phyloP scores from a whole-genome alignment of 2,113 vertebrate genomes.

The Ameiurus melas region DNA sequence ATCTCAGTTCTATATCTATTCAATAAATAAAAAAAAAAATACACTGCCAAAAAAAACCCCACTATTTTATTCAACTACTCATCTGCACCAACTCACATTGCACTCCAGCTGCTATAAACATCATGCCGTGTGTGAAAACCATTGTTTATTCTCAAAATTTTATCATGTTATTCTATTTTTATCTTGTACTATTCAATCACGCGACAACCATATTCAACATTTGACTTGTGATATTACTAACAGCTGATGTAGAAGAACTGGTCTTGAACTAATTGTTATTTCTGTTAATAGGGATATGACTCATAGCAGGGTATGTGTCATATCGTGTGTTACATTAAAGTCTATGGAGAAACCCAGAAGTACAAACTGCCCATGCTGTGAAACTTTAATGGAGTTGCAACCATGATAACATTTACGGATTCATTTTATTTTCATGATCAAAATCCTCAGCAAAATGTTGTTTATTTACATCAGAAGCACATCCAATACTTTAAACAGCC shows the following conservation, averaged over 20 bases:
- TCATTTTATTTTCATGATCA: neutral
- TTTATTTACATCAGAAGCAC: neutral
- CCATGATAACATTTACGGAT: neutral
- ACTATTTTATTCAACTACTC: no score
- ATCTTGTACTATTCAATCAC: no score
- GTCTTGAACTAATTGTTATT: neutral
- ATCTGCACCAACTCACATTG: no score
- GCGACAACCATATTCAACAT: neutral
- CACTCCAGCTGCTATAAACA: no score
- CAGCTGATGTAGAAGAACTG: neutral
- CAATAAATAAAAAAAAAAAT: neutral
- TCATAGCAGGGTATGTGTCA: neutral
- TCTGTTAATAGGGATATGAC: neutral
- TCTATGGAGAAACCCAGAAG: neutral
- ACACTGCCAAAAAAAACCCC: no score
- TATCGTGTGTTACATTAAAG: constrained; percentile 23
- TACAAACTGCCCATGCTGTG: neutral
- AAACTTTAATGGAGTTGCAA: neutral
- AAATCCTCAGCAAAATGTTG: neutral
- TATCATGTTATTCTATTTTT: neutral
- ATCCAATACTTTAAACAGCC: neutral
- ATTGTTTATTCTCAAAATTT: no score
- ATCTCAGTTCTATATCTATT: no score
- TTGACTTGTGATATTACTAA: neutral
- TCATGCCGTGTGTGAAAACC: no score